Evolutionary conservation across 2,888 invertebrate species (phyloP), one percentile per base, ranked within the genome.

Genomic region (Germaria angustata): DNA sequence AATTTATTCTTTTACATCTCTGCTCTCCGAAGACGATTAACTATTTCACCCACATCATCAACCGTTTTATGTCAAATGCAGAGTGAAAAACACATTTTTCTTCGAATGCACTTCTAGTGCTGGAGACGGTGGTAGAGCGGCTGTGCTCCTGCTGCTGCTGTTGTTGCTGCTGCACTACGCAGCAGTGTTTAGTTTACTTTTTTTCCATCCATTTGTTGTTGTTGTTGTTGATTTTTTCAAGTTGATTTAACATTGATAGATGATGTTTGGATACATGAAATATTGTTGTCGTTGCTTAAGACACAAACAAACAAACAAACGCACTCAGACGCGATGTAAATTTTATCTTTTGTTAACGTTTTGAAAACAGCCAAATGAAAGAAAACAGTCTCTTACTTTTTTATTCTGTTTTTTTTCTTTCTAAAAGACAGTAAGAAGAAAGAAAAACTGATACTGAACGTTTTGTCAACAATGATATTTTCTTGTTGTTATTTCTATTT

Each of bases 231-330:
- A 9, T 22, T 44, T 57, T 22, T 28, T 61, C 9, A 32, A 68
- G 79, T 73, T 80, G 72, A 73, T 66, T 80, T 72, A 73, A 73
- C 66, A 80, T 80, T 80, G 79, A 80, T 69, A 63, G 73, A 73
- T 82, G 81, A 75, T 78, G 82, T 69, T 75, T 66, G 57, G 69
- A 65, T 79, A 72, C 79, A 79, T 76, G 82, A 79, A 79, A 66
- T 76, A 79, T 79, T 79, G 51, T 75, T 75, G 75, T 75, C 49
- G 55, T 63, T 57, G 63, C 17, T 53, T 53, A 41, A 65, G 53
- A 39, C 44, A 28, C 73, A 44, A 63, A 34, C 41, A 72, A 41
- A 51, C 71, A 49, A 53, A 57, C 36, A 51, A n/a, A 36, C 39
- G 11, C 46, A 36, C 32, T 24, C 17, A 53, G 65, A 34, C 53